Percentiles rank a stretch among this genome's conserved stretches.
Conservation (phyloP, 2,113 vertebrate species). For the Notarius quadriscutis region DNA sequence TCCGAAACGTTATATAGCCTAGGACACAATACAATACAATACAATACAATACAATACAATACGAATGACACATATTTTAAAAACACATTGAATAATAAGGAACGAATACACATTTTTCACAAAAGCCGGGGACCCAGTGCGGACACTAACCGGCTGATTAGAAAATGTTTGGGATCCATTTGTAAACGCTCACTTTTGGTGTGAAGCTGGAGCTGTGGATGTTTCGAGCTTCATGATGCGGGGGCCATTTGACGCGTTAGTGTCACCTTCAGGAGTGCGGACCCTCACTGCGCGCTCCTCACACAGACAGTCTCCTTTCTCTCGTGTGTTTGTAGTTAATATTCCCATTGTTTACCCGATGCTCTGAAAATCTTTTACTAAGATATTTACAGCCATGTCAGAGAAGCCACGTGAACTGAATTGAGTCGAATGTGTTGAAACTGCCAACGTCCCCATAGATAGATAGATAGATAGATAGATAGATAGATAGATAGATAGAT, state of each 20-base stretch:
- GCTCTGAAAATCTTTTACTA: not conserved
- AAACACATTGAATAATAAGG: not conserved
- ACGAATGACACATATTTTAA: not conserved
- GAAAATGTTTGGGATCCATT: slow-evolving; percentile 26
- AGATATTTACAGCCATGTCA: not conserved
- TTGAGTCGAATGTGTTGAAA: not conserved
- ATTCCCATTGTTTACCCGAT: not conserved
- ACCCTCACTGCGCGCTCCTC: slow-evolving; percentile 6
- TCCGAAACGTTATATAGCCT: not conserved
- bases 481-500: no score
- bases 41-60: not conserved
- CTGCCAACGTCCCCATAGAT: not conserved
- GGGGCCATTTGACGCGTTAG: slow-evolving; percentile 41
- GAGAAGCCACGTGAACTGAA: not conserved
- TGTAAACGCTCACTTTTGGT: slow-evolving; percentile 20
- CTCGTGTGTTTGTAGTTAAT: not conserved
- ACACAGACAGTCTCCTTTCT: not conserved
- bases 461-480: not conserved
- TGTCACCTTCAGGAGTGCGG: not conserved
- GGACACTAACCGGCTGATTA: not conserved
- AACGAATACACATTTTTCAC: not conserved
- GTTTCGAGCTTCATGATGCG: slow-evolving; percentile 16
- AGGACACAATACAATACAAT: not conserved
- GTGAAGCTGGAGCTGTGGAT: slow-evolving; percentile 11
- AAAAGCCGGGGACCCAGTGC: not conserved